Evolutionary conservation across 2,888 invertebrate genomes (phyloP).

Genomic region (Tenodera sinensis): DNA sequence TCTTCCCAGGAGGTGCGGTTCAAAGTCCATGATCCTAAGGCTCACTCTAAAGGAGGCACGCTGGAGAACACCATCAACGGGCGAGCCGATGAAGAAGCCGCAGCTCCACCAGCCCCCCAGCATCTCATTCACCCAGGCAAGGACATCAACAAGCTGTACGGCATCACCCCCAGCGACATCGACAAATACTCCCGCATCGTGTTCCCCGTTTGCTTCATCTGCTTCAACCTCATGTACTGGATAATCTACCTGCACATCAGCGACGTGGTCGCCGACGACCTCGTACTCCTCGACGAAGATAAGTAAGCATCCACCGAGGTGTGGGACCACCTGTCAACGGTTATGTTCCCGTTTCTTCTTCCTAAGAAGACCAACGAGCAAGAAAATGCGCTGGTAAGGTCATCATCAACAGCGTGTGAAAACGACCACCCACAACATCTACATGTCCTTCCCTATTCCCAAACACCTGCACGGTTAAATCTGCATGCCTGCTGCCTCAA

Average conservation of each 20-base stretch:
- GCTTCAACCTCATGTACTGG: slow-evolving; percentile 99
- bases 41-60: slow-evolving; percentile 88
- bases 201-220: slow-evolving; percentile 97
- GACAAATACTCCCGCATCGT: slow-evolving; percentile 98
- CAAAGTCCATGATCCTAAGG: slow-evolving; percentile 92
- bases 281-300: slow-evolving; percentile 73
- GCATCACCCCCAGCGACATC: slow-evolving; percentile 93
- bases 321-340: neutral
- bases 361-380: neutral
- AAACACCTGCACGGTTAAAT: neutral
- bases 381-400: neutral
- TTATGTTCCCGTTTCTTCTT: neutral
- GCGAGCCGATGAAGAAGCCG: slow-evolving; percentile 60
- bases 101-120: slow-evolving; percentile 62
- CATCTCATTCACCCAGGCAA: slow-evolving; percentile 76
- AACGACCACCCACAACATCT: neutral
- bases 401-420: neutral
- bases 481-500: neutral
- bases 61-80: slow-evolving; percentile 90
- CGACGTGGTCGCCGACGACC: slow-evolving; percentile 91
- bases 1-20: slow-evolving; percentile 82
- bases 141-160: slow-evolving; percentile 87
- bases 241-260: slow-evolving; percentile 95
- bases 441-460: neutral
- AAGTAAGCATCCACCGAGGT: slow-evolving; percentile 44